phyloP scores from a whole-genome alignment of 2,888 invertebrate species.

The Bombyx huttoni region DNA sequence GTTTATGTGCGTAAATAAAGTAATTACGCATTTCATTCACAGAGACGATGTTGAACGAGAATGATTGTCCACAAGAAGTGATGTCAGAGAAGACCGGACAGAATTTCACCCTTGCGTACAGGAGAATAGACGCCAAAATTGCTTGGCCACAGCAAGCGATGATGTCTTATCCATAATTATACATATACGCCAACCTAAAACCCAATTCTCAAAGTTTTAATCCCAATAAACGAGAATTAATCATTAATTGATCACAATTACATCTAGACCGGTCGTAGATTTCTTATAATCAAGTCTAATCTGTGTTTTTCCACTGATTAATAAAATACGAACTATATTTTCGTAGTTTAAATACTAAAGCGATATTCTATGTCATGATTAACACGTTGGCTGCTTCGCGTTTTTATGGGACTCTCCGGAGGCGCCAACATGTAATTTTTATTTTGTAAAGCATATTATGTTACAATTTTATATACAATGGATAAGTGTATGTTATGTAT shows the following conservation, averaged over 20 bases:
- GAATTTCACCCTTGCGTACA: conserved; percentile 94
- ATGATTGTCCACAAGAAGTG: conserved; percentile 92
- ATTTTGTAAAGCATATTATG: no score
- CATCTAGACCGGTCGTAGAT: no score
- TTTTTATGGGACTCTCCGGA: no score
- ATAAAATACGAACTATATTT: conserved; percentile 29
- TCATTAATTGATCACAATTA: no score
- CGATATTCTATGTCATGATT: conserved; percentile 69
- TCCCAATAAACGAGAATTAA: no score
- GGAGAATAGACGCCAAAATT: conserved; percentile 95
- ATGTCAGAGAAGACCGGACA: conserved; percentile 80
- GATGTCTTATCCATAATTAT: conserved; percentile 48
- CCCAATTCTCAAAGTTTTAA: no score
- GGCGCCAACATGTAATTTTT: no score
- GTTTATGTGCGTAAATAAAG: neutral
- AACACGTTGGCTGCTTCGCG: no score
- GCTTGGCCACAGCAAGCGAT: conserved; percentile 88
- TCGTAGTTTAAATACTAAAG: conserved; percentile 51
- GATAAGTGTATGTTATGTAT: no score
- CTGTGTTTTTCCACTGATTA: conserved; percentile 23
- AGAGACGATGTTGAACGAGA: conserved; percentile 92
- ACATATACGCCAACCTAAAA: no score
- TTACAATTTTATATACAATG: no score
- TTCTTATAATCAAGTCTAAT: conserved; percentile 35
- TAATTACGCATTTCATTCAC: conserved; percentile 15